These are phyloP conservation scores for Latrodectus hesperus DNA, from an alignment of 2,888 invertebrate genomes.

Conservation along the genomic window DNA sequence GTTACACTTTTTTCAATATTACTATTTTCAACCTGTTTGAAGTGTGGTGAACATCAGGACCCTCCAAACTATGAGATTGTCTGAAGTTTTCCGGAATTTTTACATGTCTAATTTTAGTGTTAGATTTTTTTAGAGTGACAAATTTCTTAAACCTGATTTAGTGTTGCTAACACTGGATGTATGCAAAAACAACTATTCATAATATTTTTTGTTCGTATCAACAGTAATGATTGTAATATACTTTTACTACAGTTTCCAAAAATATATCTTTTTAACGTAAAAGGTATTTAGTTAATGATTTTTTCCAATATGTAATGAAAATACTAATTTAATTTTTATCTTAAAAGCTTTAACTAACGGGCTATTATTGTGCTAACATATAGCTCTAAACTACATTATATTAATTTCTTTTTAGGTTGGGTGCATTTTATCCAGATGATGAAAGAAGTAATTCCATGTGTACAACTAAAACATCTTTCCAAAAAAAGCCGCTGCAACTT, in stretches of 20 bases:
- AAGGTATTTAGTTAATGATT: neutral
- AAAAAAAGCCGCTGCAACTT: neutral
- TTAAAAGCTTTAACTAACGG: neutral
- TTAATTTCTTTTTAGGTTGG: slow-evolving; percentile 3
- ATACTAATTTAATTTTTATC: neutral
- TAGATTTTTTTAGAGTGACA: no score
- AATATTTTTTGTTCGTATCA: no score
- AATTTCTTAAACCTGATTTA: no score
- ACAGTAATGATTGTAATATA: no score
- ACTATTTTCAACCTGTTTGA: no score
- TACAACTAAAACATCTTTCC: neutral
- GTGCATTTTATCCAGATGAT: slow-evolving; percentile 7
- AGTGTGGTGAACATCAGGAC: no score
- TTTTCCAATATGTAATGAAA: neutral
- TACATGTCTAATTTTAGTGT: no score
- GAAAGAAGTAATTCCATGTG: slow-evolving; percentile 4
- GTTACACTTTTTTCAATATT: no score
- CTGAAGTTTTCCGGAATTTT: no score
- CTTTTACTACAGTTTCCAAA: neutral
- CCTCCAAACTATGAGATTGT: no score
- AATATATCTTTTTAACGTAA: neutral
- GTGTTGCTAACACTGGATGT: no score
- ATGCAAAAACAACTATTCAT: no score
- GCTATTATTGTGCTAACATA: neutral
- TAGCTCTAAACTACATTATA: neutral